Base-by-base conservation (phyloP, 2,888 invertebrate species). In the Erynnis tages region DNA sequence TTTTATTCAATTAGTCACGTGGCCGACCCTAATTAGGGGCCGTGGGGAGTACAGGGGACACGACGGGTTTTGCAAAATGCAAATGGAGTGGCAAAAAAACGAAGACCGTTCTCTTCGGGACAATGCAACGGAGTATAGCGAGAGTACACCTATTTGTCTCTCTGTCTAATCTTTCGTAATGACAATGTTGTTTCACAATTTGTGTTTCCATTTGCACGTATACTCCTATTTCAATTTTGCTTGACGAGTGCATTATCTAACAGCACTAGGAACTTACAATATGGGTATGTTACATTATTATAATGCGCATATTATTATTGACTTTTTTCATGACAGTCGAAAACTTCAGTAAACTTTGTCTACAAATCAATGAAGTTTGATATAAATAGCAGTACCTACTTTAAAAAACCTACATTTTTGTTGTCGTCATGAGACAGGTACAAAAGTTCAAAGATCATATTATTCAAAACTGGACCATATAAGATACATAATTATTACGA, bases 1-100 rank as follows among this genome's bases (percentile, higher is more conserved):
- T 85, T 85, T 83, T 82, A 85, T 86, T 85, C 82, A 86, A 85
- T 84, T 82, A 86, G 74, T 71, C 72, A 76, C 73, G 76, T 76
- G 76, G 73, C 73, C 72, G 75, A 73, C 77, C 78, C 76, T 86
- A 84, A 84, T 86, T 84, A 83, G 68, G 69, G 66, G 57, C 63
- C 68, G 71, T 66, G 69, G 69, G 74, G 74, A 67, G 65, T 64
- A 66, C 69, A 40, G 32, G 48, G 32, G 48, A 38, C 47, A 29
- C 10, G 47, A 13, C 32, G 21, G 21, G 44, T 32, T 43, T 32
- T 37, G 21, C 40, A 48, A 48, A 48, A 21, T 21, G 5, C 3
- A 21, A 21, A 21, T 21, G 5, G 5, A 21, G 5, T 21, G 21
- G 8, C 27, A 27, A 48, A 48, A 48, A 48, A 40, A 8, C 21